Conservation (phyloP, 2,888 invertebrate genomes). For the Chymomyza fuscimana region DNA sequence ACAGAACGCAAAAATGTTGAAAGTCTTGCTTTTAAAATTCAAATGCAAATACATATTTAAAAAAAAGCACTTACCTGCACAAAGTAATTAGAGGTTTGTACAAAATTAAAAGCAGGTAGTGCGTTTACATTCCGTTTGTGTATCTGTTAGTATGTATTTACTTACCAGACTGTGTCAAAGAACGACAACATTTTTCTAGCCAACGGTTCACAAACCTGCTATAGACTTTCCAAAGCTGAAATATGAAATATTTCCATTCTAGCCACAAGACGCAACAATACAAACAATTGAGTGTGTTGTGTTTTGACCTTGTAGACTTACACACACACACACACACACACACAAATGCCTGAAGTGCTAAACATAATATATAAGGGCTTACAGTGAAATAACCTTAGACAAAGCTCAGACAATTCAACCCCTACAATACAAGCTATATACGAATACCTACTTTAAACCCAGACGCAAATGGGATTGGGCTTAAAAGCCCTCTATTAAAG, state of each 20-base stretch:
- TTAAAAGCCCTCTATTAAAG: no score
- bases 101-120: conserved; percentile 21
- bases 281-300: background rate
- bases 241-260: background rate
- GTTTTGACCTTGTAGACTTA: background rate
- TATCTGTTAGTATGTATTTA: no score
- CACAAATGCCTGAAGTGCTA: no score
- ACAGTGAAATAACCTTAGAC: no score
- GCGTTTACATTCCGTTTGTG: background rate
- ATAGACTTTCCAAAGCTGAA: background rate
- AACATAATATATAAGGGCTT: no score
- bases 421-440: no score
- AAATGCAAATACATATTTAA: background rate
- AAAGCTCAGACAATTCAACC: no score
- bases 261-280: background rate
- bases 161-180: no score
- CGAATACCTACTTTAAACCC: no score
- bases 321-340: no score
- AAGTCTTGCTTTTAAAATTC: conserved; percentile 39
- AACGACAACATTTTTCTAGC: background rate
- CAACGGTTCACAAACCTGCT: background rate
- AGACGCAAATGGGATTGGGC: no score
- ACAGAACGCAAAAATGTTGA: conserved; percentile 37
- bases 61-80: conserved; percentile 60
- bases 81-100: conserved; percentile 62